Conservation (phyloP, 2,113 vertebrate genomes). For the Oreochromis niloticus region DNA sequence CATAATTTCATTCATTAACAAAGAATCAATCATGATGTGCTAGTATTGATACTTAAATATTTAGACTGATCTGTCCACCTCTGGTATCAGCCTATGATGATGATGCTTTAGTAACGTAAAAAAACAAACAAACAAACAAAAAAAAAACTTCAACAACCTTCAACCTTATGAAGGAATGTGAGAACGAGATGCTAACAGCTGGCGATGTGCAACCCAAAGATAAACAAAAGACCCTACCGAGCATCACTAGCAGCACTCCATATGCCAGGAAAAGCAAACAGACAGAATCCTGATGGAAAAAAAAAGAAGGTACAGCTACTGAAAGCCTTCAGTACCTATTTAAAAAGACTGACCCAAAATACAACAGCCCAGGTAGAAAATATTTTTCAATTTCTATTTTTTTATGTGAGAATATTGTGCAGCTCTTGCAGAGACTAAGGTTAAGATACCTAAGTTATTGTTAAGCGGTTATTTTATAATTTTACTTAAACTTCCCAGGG, state of each 20-base stretch:
- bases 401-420: neutral
- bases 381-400: neutral
- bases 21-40: neutral
- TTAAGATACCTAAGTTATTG: neutral
- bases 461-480: neutral
- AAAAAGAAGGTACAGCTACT: too few species aligned
- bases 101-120: too few species aligned
- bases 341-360: neutral
- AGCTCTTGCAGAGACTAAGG: neutral
- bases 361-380: neutral
- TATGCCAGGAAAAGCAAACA: neutral
- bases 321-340: neutral
- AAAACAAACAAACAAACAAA: neutral
- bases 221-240: neutral
- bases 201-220: neutral
- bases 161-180: neutral
- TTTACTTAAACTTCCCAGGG: neutral
- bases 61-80: neutral
- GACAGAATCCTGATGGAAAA: neutral
- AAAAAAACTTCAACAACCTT: too few species aligned
- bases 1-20: neutral
- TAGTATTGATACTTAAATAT: neutral
- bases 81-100: neutral
- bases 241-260: neutral
- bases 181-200: neutral